Conservation (phyloP, 2,797 vertebrate genomes). For the Hypotaenidia okinawae region DNA sequence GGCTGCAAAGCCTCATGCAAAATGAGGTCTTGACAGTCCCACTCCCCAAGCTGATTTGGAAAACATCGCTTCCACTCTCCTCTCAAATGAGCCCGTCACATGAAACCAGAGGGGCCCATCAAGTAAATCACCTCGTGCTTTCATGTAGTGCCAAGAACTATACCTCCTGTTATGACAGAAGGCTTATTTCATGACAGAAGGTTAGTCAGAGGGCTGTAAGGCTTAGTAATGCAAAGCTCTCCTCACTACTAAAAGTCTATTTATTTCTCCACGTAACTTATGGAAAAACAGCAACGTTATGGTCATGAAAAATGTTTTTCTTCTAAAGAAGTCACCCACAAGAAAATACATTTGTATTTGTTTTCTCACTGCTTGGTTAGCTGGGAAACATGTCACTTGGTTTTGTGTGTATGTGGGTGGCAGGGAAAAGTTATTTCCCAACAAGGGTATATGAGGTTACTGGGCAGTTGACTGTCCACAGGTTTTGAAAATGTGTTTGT, state of each 20-base stretch:
- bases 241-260: neutral
- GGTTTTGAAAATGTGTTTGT: neutral
- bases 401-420: neutral
- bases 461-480: neutral
- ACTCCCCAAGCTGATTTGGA: neutral
- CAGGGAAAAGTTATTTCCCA: neutral
- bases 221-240: constrained; percentile 1
- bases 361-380: neutral
- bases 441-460: neutral
- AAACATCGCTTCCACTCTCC: neutral
- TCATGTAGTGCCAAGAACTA: neutral
- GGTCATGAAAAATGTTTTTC: neutral
- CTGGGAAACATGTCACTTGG: neutral
- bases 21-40: neutral
- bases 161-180: neutral
- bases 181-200: neutral
- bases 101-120: neutral
- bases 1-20: neutral
- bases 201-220: neutral
- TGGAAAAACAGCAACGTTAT: neutral
- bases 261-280: constrained; percentile 3
- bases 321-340: neutral
- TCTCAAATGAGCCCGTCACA: neutral
- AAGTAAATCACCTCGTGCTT: neutral
- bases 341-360: neutral